Evolutionary conservation across 2,888 invertebrate genomes (phyloP), one percentile per base, ranked within the genome.

Genomic region (Phorcus lineatus): DNA sequence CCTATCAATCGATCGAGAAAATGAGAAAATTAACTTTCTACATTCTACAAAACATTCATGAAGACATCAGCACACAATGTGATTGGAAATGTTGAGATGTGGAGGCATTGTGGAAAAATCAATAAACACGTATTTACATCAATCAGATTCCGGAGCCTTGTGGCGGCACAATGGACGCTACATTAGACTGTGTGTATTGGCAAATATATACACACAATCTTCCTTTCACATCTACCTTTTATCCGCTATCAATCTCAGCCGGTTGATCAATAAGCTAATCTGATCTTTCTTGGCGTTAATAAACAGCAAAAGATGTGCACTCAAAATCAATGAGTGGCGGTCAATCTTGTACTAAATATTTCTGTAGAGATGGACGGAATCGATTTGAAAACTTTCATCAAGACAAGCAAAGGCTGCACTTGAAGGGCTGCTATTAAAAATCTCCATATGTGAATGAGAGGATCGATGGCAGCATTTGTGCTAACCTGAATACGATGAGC

Each of bases 21-120:
- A 66, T 75, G 75, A 66, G 62, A 80, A 80, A 80, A 80, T 80
- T 80, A 80, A 80, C 80, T 80, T 80, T 74, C 74, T 66, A 75
- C 36, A 52, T 75, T 40, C 75, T 40, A 76, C 74, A 79, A 80
- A 80, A 76, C 80, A 80, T 54, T 40, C 40, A 75, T 53, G 57
- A 62, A 66, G 75, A 62, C 76, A 75, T 67, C 74, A 47, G 54
- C 53, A 36, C 47, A 76, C 75, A 76, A 80, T 75, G 75, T 54
- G 80, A 80, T 76, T 76, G 66, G 80, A 74, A 66, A 75, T 80
- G 66, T 36, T 28, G 40, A 57, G 24, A 62, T 80, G 80, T 80
- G 62, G 40, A 22, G n/a, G 62, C 66, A 75, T 75, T 80, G 75
- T 80, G 52, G 47, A 4, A 28, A 76, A 66, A 76, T 80, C 80